Conservation (phyloP, 2,888 invertebrate species). For the Mythimna albipuncta region DNA sequence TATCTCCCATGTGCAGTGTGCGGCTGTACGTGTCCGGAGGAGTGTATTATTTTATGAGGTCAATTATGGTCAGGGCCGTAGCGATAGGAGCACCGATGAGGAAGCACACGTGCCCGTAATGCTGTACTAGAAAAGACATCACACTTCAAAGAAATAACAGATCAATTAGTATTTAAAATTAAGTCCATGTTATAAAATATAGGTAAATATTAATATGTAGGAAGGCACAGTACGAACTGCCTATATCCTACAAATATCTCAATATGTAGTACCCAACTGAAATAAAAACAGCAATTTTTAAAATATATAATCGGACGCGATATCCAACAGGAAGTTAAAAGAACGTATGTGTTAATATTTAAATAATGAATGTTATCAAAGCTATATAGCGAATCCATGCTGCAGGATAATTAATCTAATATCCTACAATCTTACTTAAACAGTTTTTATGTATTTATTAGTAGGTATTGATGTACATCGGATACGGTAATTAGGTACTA, state of each 20-base stretch:
- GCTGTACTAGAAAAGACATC: constrained; percentile 49
- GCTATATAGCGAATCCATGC: neutral
- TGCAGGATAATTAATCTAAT: constrained; percentile 11
- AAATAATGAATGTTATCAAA: constrained; percentile 13
- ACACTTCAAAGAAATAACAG: constrained; percentile 39
- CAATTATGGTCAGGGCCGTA: constrained; percentile 67
- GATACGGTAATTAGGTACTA: neutral
- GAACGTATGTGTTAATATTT: constrained; percentile 4
- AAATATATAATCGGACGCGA: constrained; percentile 16
- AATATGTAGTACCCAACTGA: neutral
- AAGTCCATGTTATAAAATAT: neutral
- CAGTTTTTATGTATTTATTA: neutral
- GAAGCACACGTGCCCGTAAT: constrained; percentile 69
- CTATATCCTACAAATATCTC: neutral
- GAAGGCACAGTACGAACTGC: neutral
- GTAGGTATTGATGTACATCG: neutral
- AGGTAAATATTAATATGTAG: neutral
- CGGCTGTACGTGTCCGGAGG: constrained; percentile 63
- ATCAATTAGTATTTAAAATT: constrained; percentile 1
- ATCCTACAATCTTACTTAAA: neutral
- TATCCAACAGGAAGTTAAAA: constrained; percentile 14
- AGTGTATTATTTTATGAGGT: constrained; percentile 68
- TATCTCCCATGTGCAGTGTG: constrained; percentile 46
- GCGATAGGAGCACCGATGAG: constrained; percentile 68
- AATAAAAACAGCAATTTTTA: constrained; percentile 14